Evolutionary conservation across 2,113 vertebrate genomes (phyloP).

Genomic region (Prietella phreatophila): DNA sequence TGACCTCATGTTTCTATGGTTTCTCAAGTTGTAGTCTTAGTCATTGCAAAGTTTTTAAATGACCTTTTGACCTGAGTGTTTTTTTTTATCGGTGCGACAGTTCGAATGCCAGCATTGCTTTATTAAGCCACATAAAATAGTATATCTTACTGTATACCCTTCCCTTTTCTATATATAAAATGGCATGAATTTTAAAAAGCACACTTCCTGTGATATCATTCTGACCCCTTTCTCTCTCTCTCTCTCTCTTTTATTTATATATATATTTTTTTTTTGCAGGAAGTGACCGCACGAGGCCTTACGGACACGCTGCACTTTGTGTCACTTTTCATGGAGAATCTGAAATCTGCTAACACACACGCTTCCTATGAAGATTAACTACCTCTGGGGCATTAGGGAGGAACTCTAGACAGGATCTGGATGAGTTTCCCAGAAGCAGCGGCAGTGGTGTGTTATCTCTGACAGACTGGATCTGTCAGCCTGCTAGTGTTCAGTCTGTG

Average conservation of each 20-base stretch:
- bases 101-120: not conserved
- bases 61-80: constrained; percentile 5
- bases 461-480: constrained; percentile 90
- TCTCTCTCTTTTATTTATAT: too few relatives aligned
- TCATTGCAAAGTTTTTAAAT: not conserved
- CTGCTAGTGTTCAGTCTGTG: constrained; percentile 62
- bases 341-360: constrained; percentile 82
- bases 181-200: constrained; percentile 23
- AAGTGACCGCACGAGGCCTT: constrained; percentile 99
- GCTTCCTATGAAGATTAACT: constrained; percentile 82
- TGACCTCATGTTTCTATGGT: not conserved
- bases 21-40: not conserved
- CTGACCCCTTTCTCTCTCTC: constrained; percentile 56
- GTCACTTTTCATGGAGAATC: constrained; percentile 73
- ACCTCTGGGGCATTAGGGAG: constrained; percentile 85
- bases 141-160: too few relatives aligned
- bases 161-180: not conserved
- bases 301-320: constrained; percentile 84
- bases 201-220: constrained; percentile 66
- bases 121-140: not conserved
- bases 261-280: constrained; percentile 76
- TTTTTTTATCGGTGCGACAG: not conserved
- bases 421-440: constrained; percentile 60
- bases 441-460: constrained; percentile 52
- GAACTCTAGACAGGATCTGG: constrained; percentile 70